Base-by-base conservation (phyloP, 2,113 vertebrate genomes). In the Axis porcinus region DNA sequence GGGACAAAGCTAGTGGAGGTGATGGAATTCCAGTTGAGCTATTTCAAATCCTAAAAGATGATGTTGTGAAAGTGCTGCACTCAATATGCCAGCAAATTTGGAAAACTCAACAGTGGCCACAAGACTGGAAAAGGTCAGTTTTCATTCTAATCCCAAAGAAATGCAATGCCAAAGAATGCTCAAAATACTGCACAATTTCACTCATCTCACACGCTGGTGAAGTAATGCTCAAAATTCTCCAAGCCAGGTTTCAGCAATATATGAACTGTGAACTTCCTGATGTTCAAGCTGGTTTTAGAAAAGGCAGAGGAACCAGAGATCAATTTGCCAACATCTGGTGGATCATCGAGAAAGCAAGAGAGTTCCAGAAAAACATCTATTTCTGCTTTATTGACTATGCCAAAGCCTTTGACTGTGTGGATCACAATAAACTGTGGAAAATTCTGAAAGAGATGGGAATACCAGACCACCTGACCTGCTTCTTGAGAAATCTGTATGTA, bases 231-330 rank as follows among this genome's bases (percentile, higher is more conserved):
- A 70, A 70, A 70, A 70, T 70, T 70, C 17, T 70, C 17, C 4
- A 70, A 70, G n/a, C 64, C n/a, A 70, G 64, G 9, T 9, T 70
- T 70, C 17, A 70, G 7, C n/a, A 70, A 1, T 0, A 36, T 0
- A 2, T 21, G n/a, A 36, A 36, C n/a, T 0, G 0, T 70, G 64
- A n/a, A n/a, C 2, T 70, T 36, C n/a, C n/a, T 2, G 17, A 0
- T 70, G n/a, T 70, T 70, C 17, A 70, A 70, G 64, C 2, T 70
- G 64, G 17, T 11, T 70, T 36, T 36, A 70, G 64, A 70, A 70
- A 36, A 36, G 4, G 17, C 33, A 70, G 64, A 70, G 9, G n/a
- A 70, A 70, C 17, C 1, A 36, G 64, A 70, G n/a, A 21, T 70
- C n/a, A 70, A 70, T 11, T 70, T 21, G 2, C n/a, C 64, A 36